Evolutionary conservation across 2,797 vertebrate genomes (phyloP).

Genomic region (Pangasius krempfi): DNA sequence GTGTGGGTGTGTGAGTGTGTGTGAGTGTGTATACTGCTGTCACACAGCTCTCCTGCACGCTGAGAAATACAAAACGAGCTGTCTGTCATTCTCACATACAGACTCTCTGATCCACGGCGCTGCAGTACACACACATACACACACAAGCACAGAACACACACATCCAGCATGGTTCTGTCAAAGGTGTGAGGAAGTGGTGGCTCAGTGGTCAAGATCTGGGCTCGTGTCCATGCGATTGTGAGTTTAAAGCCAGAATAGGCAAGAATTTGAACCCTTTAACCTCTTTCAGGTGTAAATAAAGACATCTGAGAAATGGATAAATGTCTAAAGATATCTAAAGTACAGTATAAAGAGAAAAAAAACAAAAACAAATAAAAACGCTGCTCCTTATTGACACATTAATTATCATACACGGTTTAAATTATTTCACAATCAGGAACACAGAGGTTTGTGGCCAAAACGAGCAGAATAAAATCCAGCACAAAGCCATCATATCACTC

Average conservation of each 20-base stretch:
- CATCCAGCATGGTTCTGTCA: background rate
- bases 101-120: slow-evolving; percentile 31
- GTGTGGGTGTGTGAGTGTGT: slow-evolving; percentile 23
- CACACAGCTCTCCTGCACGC: slow-evolving; percentile 41
- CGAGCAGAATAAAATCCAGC: too few species aligned
- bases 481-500: background rate
- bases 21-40: slow-evolving; percentile 38
- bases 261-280: background rate
- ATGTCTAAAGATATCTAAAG: background rate
- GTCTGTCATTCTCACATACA: slow-evolving; percentile 40
- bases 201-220: background rate
- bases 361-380: too few species aligned
- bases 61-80: slow-evolving; percentile 46
- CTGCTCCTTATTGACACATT: too few species aligned
- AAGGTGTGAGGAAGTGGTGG: background rate
- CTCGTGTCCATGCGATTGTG: background rate
- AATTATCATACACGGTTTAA: too few species aligned
- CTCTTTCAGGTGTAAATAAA: background rate
- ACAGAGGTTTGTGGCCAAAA: too few species aligned
- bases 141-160: slow-evolving; percentile 6
- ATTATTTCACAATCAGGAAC: too few species aligned
- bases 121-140: slow-evolving; percentile 8
- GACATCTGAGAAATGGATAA: background rate
- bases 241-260: background rate
- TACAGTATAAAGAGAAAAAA: too few species aligned